Conservation (phyloP, 2,888 invertebrate species). For the Drosophila longiperda region DNA sequence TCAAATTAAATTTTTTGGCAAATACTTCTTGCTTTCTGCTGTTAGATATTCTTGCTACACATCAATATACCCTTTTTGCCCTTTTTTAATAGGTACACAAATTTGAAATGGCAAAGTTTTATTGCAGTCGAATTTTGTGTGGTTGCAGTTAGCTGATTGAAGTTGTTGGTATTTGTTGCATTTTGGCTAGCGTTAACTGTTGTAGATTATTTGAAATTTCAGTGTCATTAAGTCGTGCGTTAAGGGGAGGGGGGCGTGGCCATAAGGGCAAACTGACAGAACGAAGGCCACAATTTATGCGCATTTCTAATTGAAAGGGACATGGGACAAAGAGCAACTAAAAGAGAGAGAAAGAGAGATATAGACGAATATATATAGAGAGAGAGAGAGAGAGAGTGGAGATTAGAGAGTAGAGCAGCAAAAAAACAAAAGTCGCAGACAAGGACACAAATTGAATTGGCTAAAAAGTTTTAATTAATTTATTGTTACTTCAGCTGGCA, state of each 20-base stretch:
- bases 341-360: neutral
- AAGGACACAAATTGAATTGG: constrained; percentile 80
- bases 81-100: neutral
- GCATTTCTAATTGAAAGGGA: constrained; percentile 79
- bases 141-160: constrained; percentile 15
- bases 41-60: neutral
- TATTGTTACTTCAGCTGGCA: constrained; percentile 75
- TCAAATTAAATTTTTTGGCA: neutral
- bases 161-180: constrained; percentile 28
- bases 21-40: neutral
- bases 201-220: constrained; percentile 73
- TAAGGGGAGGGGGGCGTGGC: constrained; percentile 36
- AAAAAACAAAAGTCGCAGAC: constrained; percentile 62
- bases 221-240: constrained; percentile 64
- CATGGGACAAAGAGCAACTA: constrained; percentile 59
- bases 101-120: constrained; percentile 40
- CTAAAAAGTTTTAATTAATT: constrained; percentile 81
- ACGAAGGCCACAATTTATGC: constrained; percentile 73
- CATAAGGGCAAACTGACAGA: constrained; percentile 27
- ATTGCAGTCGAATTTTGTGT: constrained; percentile 44
- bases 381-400: neutral
- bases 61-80: neutral
- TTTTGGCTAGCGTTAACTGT: constrained; percentile 44
- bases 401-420: constrained; percentile 9
- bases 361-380: too few relatives aligned